Percentiles rank a stretch among this genome's conserved stretches.
Evolutionary conservation across 2,888 invertebrate species (phyloP).

Genomic region (Drosophila greeni): DNA sequence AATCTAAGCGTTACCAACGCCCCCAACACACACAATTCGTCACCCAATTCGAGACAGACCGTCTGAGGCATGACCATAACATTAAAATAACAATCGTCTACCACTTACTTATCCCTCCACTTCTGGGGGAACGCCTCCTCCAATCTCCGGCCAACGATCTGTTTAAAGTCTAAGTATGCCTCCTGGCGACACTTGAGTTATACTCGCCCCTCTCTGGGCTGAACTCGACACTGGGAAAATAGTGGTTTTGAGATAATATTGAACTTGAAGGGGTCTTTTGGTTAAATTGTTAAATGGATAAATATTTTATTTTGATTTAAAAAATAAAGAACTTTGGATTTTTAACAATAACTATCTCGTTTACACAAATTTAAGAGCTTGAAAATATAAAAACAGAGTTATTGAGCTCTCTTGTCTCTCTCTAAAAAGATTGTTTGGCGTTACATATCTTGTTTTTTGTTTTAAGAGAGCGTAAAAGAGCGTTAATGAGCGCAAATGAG

Average conservation of each 20-base stretch:
- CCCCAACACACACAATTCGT: slow-evolving; percentile 62
- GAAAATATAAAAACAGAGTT: background rate
- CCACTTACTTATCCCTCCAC: slow-evolving; percentile 61
- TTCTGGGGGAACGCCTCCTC: slow-evolving; percentile 29
- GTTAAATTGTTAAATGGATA: background rate
- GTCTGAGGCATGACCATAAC: slow-evolving; percentile 56
- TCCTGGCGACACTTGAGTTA: slow-evolving; percentile 64
- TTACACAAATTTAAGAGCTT: background rate
- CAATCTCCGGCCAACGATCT: slow-evolving; percentile 65
- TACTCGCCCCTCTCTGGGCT: slow-evolving; percentile 45
- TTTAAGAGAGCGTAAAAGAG: too few species aligned
- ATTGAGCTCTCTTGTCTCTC: background rate
- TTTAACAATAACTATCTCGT: background rate
- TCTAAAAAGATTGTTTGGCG: too few species aligned
- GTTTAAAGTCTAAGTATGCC: slow-evolving; percentile 73
- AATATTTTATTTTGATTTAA: too few species aligned
- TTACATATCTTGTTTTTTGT: too few species aligned
- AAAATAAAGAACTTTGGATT: background rate
- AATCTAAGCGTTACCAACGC: slow-evolving; percentile 64
- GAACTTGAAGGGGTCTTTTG: background rate
- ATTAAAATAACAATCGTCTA: slow-evolving; percentile 70
- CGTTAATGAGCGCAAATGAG: too few species aligned
- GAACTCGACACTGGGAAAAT: slow-evolving; percentile 11
- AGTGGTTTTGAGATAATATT: background rate
- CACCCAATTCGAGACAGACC: slow-evolving; percentile 52